Evolutionary conservation across 1,140 invertebrate genomes (phyloP).

Genomic region (Meloidogyne floridensis): DNA sequence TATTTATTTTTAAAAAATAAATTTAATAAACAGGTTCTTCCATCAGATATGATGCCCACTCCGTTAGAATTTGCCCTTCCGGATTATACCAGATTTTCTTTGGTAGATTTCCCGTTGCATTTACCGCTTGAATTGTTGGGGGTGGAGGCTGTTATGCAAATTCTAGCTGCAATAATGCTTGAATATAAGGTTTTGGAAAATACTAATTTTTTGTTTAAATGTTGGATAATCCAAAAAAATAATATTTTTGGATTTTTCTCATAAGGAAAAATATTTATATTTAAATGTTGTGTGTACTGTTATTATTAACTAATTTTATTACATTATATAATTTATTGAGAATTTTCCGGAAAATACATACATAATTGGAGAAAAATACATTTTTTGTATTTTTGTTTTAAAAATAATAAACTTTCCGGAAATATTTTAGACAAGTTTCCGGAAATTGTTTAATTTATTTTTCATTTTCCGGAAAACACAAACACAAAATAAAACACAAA

Average conservation of each 20-base stretch:
- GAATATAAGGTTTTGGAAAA: constrained; percentile 83
- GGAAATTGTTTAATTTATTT: too few species aligned
- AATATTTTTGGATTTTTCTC: background rate
- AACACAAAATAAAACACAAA: too few species aligned
- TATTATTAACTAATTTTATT: too few species aligned
- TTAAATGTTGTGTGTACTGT: too few species aligned
- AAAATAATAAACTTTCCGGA: too few species aligned
- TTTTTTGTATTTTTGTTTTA: background rate
- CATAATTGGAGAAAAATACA: background rate
- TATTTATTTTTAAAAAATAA: constrained; percentile 1
- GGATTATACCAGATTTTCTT: constrained; percentile 84
- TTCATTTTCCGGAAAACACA: background rate
- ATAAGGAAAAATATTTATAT: too few species aligned
- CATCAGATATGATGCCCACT: constrained; percentile 81
- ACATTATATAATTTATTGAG: too few species aligned
- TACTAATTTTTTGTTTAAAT: constrained; percentile 11
- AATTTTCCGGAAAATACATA: background rate
- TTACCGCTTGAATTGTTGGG: constrained; percentile 93
- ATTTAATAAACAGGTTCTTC: constrained; percentile 76
- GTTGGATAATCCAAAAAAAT: constrained; percentile 19
- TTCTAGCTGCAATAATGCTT: constrained; percentile 89
- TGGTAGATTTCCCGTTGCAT: constrained; percentile 97
- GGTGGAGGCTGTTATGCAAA: constrained; percentile 92
- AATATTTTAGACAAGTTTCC: too few species aligned
- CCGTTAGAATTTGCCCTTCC: constrained; percentile 87